Base-by-base conservation (phyloP, 1,140 invertebrate genomes). In the Brachionus asplanchnoidis region DNA sequence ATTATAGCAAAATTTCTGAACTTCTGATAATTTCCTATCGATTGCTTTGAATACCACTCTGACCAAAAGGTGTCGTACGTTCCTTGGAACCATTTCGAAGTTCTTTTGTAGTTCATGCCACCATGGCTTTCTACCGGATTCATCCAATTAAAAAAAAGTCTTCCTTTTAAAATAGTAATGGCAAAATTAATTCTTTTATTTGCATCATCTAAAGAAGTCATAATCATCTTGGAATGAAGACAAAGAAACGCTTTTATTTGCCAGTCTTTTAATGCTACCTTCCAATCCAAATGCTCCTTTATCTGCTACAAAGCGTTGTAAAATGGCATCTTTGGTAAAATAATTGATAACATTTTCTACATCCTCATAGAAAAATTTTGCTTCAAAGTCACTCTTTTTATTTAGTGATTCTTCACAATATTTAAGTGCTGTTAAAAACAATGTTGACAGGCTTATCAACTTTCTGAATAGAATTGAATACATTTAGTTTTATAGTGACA, bases 171-270 rank as follows among this genome's bases (percentile, higher is more conserved):
- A 68, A 68, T 12, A 32, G 23, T 68, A 32, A 68, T 68, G 14
- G 28, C 66, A 68, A 68, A 68, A 32, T 68, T 68, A 32, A 32
- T 28, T 36, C 5, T 28, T 68, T 68, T 68, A 26, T 28, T 28
- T 32, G 66, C 66, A 32, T 68, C 32, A 68, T 68, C 32, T 68
- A 68, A 68, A 68, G 32, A 68, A 68, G 23, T 68, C 66, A 32
- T 68, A 68, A 68, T 68, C 66, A 32, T 68, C n/a, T 68, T 68
- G 66, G 36, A 68, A 68, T n/a, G 66, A 68, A n/a, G 26, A 26
- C 32, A 68, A 32, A 32, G 66, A 68, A 28, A 68, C 66, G 28
- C 66, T 68, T 36, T 68, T 68, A 14, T 68, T 68, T 32, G 66
- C 66, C 66, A 68, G 23, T 36, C 66, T 28, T 68, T 68, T 28